Evolutionary conservation across 2,888 invertebrate genomes (phyloP).

Genomic region (Agriopis marginaria): DNA sequence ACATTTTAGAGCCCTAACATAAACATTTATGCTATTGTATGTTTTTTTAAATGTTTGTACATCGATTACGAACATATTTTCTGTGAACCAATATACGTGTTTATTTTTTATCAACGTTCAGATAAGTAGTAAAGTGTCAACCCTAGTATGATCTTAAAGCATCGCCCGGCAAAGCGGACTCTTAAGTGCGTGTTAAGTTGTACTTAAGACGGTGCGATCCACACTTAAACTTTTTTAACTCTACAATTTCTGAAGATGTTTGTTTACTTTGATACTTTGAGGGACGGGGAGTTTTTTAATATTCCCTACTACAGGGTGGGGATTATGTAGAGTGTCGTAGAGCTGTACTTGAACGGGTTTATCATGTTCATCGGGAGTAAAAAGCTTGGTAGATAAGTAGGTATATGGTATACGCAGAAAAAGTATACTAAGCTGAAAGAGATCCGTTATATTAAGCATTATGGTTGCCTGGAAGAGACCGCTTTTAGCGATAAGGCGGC

Average conservation of each 20-base stretch:
- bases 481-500: no score
- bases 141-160: conserved; percentile 43
- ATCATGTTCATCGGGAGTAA: not conserved
- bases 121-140: conserved; percentile 21
- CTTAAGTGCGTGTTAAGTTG: conserved; percentile 60
- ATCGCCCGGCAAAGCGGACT: conserved; percentile 42
- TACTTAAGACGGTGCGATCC: conserved; percentile 55
- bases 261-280: conserved; percentile 47
- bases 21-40: no score
- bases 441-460: no score
- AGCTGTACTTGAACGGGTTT: conserved; percentile 6
- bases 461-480: no score
- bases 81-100: no score
- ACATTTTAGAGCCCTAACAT: no score
- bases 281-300: conserved; percentile 38
- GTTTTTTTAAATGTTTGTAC: no score
- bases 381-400: not conserved
- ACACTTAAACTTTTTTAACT: conserved; percentile 54
- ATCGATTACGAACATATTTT: no score
- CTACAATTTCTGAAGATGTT: conserved; percentile 49
- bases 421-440: no score
- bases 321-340: conserved; percentile 19
- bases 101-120: no score
- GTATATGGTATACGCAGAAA: not conserved
- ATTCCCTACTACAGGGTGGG: conserved; percentile 18